Percentiles rank a stretch among this genome's conserved stretches.
Conservation (phyloP, 2,888 invertebrate species). For the Watsonalla cultraria region DNA sequence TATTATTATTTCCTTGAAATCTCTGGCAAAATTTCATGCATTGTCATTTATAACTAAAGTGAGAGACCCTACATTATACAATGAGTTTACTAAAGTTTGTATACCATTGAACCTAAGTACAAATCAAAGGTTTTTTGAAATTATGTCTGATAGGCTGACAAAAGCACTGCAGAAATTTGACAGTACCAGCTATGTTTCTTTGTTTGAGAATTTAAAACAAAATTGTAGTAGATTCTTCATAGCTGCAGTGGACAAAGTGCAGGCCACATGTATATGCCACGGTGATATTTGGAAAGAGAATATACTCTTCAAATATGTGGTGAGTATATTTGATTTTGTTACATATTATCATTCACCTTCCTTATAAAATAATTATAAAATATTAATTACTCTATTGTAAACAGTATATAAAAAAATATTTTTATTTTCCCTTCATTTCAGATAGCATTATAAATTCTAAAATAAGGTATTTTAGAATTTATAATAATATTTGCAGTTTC, state of each 20-base stretch:
- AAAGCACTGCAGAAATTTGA: constrained; percentile 50
- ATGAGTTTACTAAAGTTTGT: constrained; percentile 41
- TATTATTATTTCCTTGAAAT: constrained; percentile 39
- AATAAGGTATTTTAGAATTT: no score
- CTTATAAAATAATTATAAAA: no score
- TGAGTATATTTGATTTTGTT: constrained; percentile 15
- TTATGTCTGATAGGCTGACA: constrained; percentile 51
- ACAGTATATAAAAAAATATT: no score
- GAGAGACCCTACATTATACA: constrained; percentile 29
- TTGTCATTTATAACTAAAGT: constrained; percentile 52
- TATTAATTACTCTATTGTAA: no score
- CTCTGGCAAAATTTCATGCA: constrained; percentile 58
- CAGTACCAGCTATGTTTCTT: constrained; percentile 34
- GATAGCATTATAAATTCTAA: no score
- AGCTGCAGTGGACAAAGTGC: constrained; percentile 26
- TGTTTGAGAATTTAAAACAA: constrained; percentile 36
- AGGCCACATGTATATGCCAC: constrained; percentile 54
- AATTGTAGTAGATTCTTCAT: constrained; percentile 41
- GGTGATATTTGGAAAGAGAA: constrained; percentile 74
- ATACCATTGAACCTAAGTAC: constrained; percentile 42
- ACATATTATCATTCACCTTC: background rate
- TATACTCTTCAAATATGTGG: constrained; percentile 62
- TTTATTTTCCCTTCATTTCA: no score
- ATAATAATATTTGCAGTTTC: no score
- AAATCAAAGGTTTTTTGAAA: constrained; percentile 52